Conservation (phyloP, 53 echinoderm and acorn worm species). For the Holothuria scabra region DNA sequence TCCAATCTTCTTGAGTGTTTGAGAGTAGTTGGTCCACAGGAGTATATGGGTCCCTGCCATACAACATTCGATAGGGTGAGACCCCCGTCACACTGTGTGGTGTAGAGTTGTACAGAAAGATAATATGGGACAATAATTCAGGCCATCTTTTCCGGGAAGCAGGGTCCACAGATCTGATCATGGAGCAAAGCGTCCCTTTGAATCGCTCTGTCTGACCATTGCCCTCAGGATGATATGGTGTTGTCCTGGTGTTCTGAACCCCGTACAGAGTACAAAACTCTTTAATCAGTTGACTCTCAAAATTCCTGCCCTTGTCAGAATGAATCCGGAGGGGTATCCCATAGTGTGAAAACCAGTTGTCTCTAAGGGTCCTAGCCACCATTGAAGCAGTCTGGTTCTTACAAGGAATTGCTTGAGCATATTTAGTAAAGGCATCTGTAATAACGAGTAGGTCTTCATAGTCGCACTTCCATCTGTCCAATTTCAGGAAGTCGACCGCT, state of each 20-base stretch:
- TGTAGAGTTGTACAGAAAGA: slow-evolving; percentile 50
- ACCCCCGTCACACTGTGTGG: slow-evolving; percentile 47
- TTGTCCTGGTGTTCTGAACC: slow-evolving; percentile 40
- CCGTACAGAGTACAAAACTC: slow-evolving; percentile 43
- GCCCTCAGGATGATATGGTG: slow-evolving; percentile 51
- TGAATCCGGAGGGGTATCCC: slow-evolving; percentile 24
- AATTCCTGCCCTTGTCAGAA: slow-evolving; percentile 31
- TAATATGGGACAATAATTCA: slow-evolving; percentile 25
- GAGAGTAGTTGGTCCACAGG: slow-evolving; percentile 60
- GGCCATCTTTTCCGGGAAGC: slow-evolving; percentile 46
- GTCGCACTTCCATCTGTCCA: background rate
- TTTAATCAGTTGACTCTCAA: slow-evolving; percentile 24
- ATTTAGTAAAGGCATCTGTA: slow-evolving; percentile 48
- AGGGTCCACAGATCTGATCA: slow-evolving; percentile 36
- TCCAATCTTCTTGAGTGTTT: too few species aligned
- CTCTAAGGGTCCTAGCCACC: slow-evolving; percentile 18
- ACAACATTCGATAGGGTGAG: slow-evolving; percentile 54
- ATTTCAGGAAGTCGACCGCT: slow-evolving; percentile 3
- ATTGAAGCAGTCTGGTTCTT: slow-evolving; percentile 21
- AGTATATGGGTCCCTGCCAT: slow-evolving; percentile 49
- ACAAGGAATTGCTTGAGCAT: slow-evolving; percentile 41
- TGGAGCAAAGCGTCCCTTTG: slow-evolving; percentile 37
- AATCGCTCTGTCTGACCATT: slow-evolving; percentile 58
- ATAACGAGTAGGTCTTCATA: slow-evolving; percentile 26
- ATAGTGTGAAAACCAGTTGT: slow-evolving; percentile 45